A percentile compares a stretch with the other conserved stretches of the same genome.
These are phyloP conservation scores for Crotophaga sulcirostris DNA, from an alignment of 2,113 vertebrate species.

Conservation along the genomic window DNA sequence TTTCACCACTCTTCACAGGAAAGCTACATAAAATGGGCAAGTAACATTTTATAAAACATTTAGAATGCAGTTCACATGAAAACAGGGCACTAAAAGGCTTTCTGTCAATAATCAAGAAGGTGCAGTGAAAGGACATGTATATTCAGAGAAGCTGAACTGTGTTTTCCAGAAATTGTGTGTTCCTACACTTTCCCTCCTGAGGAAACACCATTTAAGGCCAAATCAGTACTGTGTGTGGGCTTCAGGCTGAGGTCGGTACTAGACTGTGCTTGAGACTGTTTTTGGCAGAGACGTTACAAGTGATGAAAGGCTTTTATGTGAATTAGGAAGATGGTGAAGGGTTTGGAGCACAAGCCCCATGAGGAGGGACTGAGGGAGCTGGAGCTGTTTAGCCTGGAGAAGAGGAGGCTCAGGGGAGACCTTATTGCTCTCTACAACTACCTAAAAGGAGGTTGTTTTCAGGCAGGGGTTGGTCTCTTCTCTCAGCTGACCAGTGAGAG, in stretches of 20 bases:
- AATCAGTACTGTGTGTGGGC: not conserved
- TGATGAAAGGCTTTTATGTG: not conserved
- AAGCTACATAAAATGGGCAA: not conserved
- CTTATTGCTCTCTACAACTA: no score
- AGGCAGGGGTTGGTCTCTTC: no score
- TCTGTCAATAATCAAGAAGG: not conserved
- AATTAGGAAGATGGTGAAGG: no score
- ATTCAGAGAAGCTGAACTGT: not conserved
- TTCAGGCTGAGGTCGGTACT: not conserved
- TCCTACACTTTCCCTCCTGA: not conserved
- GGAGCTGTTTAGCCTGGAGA: no score
- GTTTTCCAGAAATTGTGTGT: not conserved
- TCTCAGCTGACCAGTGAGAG: no score
- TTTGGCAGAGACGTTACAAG: not conserved
- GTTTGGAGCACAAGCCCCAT: no score
- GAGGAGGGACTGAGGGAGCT: no score
- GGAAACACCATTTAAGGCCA: not conserved
- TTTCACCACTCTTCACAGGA: not conserved
- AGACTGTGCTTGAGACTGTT: not conserved
- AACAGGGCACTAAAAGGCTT: not conserved
- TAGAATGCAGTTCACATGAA: not conserved
- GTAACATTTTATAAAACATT: constrained; percentile 31
- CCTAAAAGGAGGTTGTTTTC: no score
- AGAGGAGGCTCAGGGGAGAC: no score
- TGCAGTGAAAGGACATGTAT: not conserved